Conservation (phyloP, 2,797 vertebrate species). For the Cynopterus sphinx region DNA sequence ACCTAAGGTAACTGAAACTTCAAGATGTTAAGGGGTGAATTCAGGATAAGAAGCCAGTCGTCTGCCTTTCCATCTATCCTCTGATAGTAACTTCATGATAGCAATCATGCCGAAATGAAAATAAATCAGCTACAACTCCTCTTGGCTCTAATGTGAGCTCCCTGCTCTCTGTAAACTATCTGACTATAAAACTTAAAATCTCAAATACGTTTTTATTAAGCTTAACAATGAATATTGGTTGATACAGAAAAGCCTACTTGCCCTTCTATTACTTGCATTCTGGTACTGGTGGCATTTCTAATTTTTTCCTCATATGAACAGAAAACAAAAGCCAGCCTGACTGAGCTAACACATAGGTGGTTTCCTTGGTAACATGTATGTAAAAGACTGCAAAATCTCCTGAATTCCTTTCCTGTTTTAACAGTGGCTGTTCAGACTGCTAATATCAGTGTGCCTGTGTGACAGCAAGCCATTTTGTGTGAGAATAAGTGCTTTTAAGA, state of each 20-base stretch:
- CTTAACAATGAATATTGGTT: background rate
- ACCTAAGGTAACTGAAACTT: background rate
- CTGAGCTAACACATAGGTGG: slow-evolving; percentile 47
- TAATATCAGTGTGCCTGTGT: background rate
- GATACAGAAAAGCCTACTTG: background rate
- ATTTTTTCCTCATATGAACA: background rate
- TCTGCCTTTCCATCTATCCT: background rate
- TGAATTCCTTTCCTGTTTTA: background rate
- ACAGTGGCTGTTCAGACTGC: background rate
- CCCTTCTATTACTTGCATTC: background rate
- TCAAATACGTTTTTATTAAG: background rate
- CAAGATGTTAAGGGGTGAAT: background rate
- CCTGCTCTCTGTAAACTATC: background rate
- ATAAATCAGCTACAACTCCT: background rate
- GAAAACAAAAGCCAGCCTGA: slow-evolving; percentile 38
- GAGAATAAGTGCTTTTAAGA: background rate
- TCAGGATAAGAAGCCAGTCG: background rate
- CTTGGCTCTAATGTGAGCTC: background rate
- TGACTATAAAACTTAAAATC: background rate
- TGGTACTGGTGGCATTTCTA: background rate
- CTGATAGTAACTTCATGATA: background rate
- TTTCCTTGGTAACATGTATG: slow-evolving; percentile 65
- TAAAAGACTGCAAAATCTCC: slow-evolving; percentile 39
- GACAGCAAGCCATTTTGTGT: slow-evolving; percentile 21
- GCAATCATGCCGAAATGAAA: background rate